Conservation (phyloP, 2,797 vertebrate species). For the Cynopterus sphinx region DNA sequence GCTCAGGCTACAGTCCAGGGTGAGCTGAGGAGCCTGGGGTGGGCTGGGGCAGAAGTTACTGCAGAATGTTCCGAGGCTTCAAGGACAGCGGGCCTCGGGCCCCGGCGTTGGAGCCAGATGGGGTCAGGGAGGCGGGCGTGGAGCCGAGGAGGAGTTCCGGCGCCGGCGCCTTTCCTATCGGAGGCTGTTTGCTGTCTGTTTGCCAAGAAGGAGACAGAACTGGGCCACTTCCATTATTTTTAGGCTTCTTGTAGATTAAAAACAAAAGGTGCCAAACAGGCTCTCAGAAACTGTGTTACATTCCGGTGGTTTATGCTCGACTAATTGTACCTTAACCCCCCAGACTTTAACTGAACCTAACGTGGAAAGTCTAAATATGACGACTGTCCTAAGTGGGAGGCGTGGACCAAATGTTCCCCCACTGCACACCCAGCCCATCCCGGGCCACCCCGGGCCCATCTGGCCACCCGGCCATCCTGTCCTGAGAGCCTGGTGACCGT, state of each 20-base stretch:
- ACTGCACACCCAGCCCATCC: rapidly evolving
- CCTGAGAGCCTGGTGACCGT: not conserved
- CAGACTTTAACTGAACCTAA: not conserved
- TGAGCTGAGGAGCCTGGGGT: not conserved
- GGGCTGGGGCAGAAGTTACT: not conserved
- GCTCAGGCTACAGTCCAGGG: not conserved
- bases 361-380: not conserved
- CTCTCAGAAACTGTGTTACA: conserved; percentile 20
- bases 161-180: not conserved
- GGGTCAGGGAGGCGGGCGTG: rapidly evolving
- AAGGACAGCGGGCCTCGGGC: not conserved
- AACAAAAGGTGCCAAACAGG: not conserved
- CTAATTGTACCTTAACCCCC: conserved; percentile 20
- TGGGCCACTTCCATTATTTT: conserved; percentile 71
- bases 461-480: rapidly evolving
- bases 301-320: conserved; percentile 35
- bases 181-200: not conserved
- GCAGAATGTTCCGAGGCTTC: not conserved
- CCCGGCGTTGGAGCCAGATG: not conserved
- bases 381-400: not conserved
- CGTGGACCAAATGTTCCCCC: not conserved
- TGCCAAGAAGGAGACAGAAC: conserved; percentile 68
- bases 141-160: not conserved
- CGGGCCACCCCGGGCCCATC: not conserved
- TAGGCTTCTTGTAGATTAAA: conserved; percentile 48